A percentile compares a stretch with the other conserved stretches of the same genome.
phyloP scores from a whole-genome alignment of 2,797 vertebrate genomes.

The Eidolon dupreanum region DNA sequence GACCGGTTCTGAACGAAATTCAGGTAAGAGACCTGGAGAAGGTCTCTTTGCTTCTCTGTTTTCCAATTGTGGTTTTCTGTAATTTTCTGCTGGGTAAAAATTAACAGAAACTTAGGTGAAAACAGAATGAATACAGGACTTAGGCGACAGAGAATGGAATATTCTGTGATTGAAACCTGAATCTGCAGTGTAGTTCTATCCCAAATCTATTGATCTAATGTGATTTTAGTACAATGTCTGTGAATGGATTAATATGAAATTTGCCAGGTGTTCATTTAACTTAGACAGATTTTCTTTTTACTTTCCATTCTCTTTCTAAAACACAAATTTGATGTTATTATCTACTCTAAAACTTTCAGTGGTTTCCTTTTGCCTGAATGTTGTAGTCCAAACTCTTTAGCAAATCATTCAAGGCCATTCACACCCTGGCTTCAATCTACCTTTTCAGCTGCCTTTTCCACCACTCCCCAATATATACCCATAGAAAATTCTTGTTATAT shows the following conservation, averaged over 20 bases:
- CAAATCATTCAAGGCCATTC: not conserved
- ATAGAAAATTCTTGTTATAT: not conserved
- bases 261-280: not conserved
- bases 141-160: not conserved
- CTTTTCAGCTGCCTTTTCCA: not conserved
- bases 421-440: fast-evolving
- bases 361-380: not conserved
- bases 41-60: not conserved
- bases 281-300: not conserved
- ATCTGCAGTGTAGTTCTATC: not conserved
- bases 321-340: not conserved
- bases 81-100: not conserved
- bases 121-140: not conserved
- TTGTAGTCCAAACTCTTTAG: not conserved
- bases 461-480: not conserved
- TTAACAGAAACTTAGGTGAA: not conserved
- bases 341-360: not conserved
- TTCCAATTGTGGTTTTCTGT: not conserved
- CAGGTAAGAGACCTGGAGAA: not conserved
- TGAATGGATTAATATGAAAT: not conserved
- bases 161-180: not conserved
- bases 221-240: not conserved
- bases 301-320: not conserved
- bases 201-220: not conserved
- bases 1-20: not conserved